These are phyloP conservation scores for Vultur gryphus DNA, from an alignment of 2,797 vertebrate species.

Conservation along the genomic window DNA sequence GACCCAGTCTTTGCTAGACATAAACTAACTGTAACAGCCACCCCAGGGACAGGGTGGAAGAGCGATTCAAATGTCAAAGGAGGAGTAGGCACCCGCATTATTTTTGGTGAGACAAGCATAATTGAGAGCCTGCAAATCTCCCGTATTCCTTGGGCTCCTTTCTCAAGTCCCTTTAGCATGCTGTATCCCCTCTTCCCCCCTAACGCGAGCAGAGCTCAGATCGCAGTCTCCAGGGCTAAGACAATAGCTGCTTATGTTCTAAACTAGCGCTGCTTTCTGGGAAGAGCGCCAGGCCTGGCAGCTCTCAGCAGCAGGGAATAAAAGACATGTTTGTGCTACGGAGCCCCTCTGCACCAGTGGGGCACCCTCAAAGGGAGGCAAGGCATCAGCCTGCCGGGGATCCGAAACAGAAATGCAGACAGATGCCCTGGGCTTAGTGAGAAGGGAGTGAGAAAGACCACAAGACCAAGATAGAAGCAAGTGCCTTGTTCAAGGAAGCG, in stretches of 20 bases:
- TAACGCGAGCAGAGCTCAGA: not conserved
- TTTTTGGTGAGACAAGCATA: not conserved
- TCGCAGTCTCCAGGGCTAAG: not conserved
- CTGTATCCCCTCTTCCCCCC: not conserved
- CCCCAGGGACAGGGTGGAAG: not conserved
- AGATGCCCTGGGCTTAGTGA: not conserved
- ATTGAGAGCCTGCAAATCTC: not conserved
- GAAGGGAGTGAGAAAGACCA: not conserved
- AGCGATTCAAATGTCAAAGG: not conserved
- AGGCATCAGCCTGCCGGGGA: constrained; percentile 19
- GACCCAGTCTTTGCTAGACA: not conserved
- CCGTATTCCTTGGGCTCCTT: not conserved
- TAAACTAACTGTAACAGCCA: not conserved
- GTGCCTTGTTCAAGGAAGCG: fast-evolving
- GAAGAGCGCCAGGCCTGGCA: constrained; percentile 62
- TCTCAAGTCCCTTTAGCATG: not conserved
- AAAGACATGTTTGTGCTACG: constrained; percentile 58
- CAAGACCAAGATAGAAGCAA: not conserved
- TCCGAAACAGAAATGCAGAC: not conserved
- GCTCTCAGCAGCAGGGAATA: constrained; percentile 41
- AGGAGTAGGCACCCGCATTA: not conserved
- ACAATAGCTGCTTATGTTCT: constrained; percentile 69
- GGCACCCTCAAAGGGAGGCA: constrained; percentile 23
- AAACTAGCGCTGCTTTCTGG: constrained; percentile 29
- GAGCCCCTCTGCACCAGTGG: not conserved